Percentiles rank a stretch among this genome's conserved stretches.
Conservation (phyloP, 2,888 invertebrate genomes). For the Pachliopta kotzebuea region DNA sequence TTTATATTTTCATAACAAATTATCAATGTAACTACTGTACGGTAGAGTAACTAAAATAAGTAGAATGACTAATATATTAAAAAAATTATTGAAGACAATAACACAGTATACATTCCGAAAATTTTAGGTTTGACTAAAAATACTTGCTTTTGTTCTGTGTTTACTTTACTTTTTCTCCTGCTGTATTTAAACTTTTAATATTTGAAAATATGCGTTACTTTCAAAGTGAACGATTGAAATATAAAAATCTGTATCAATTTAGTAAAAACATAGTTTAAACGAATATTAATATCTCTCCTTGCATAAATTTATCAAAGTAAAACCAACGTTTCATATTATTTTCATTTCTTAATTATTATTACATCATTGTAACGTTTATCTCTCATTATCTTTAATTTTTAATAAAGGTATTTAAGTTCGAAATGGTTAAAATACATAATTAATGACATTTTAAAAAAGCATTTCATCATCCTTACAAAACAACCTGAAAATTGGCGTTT, state of each 20-base stretch:
- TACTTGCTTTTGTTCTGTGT: no score
- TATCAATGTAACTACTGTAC: neutral
- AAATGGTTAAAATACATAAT: neutral
- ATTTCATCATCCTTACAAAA: conserved; percentile 5
- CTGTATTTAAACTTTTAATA: no score
- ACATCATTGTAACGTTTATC: neutral
- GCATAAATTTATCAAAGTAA: neutral
- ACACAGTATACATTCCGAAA: no score
- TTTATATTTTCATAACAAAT: neutral
- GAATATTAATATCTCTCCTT: neutral
- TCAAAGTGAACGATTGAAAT: neutral
- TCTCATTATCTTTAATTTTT: neutral
- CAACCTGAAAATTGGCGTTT: conserved; percentile 34
- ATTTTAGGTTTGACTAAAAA: no score
- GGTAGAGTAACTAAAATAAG: neutral
- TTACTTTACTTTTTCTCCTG: no score
- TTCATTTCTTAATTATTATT: no score
- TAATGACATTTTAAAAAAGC: neutral
- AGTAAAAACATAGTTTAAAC: no score
- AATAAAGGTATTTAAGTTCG: neutral
- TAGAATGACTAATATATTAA: neutral
- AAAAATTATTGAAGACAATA: no score
- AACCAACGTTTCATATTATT: neutral
- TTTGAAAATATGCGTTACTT: no score
- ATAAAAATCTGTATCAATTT: neutral